Base-by-base conservation (phyloP, 2,888 invertebrate species). In the Drosophila recens region DNA sequence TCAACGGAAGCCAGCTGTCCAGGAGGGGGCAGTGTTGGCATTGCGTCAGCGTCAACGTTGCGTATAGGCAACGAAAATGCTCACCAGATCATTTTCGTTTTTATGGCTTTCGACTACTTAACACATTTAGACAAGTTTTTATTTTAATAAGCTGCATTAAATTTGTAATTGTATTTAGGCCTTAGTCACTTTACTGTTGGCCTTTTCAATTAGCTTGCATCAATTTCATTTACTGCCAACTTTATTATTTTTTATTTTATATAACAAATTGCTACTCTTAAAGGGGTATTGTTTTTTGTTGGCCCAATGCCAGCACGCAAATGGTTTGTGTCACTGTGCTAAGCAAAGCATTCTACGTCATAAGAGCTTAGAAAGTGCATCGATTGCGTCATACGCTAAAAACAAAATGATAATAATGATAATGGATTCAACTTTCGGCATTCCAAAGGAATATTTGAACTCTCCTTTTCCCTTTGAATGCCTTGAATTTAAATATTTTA, bases 1-100 rank as follows among this genome's bases (percentile, higher is more conserved):
- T 78, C 86, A 83, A 86, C 82, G 82, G 86, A 86, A 86, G 83
- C 79, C 62, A 61, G 72, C 69, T 69, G 34, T 36, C 34, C 38
- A 20, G 15, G 27, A 45, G 40, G 57, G 48, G n/a, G 23, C 49
- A 51, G 15, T 48, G 38, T 20, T n/a, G 51, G 51, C 43, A 76
- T 80, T 80, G 75, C 82, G 79, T 78, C 82, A 82, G 65, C 81
- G 63, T 64, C 77, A 69, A 64, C 69, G 69, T 82, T 82, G 80
- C 83, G 83, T 78, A 79, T 74, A 57, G 61, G 79, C 53, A 65
- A 75, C 75, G 52, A 75, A 79, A 67, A 75, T 66, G 30, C 70
- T 57, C 58, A 68, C 58, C 43, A 64, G 61, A 75, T 79, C 20
- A 30, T 66, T 67, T 59, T 56, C 49, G 15, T 52, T 45, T 82